Conservation (phyloP, 2,888 invertebrate genomes). For the Philereme transversata region DNA sequence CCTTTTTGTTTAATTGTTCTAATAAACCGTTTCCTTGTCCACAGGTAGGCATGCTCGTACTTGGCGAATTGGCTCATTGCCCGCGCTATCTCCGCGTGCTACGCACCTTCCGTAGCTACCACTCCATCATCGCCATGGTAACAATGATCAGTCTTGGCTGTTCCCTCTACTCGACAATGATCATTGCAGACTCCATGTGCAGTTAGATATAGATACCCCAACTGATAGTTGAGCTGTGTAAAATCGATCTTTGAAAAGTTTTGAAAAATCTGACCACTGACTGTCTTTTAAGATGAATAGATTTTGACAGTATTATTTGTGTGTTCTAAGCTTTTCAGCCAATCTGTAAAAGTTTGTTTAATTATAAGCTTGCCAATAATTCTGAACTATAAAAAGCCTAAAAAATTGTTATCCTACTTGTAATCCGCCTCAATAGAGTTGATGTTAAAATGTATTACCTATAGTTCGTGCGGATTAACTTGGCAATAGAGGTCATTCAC, state of each 20-base stretch:
- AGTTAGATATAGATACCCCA: slow-evolving; percentile 42
- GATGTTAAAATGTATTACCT: not conserved
- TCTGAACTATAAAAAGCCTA: not conserved
- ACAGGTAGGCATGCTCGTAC: slow-evolving; percentile 87
- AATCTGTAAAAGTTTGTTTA: no score
- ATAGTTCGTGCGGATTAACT: no score
- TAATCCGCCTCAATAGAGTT: slow-evolving; percentile 5
- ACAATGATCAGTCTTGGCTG: slow-evolving; percentile 86
- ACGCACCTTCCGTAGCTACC: slow-evolving; percentile 89
- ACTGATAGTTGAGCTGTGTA: slow-evolving; percentile 2
- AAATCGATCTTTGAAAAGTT: slow-evolving; percentile 3
- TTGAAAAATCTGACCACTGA: no score
- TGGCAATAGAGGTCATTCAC: no score
- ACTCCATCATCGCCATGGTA: slow-evolving; percentile 91
- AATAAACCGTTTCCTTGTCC: slow-evolving; percentile 42
- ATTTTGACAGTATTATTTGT: no score
- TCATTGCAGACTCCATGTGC: slow-evolving; percentile 76
- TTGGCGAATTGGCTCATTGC: slow-evolving; percentile 89
- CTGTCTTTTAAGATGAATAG: no score
- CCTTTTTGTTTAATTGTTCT: not conserved
- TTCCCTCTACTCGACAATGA: slow-evolving; percentile 76
- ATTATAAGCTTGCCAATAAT: no score
- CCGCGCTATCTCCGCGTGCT: slow-evolving; percentile 91
- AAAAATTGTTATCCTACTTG: not conserved
- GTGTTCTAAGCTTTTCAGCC: no score